Conservation (phyloP, 2,797 vertebrate genomes). For the Gastrophryne carolinensis region DNA sequence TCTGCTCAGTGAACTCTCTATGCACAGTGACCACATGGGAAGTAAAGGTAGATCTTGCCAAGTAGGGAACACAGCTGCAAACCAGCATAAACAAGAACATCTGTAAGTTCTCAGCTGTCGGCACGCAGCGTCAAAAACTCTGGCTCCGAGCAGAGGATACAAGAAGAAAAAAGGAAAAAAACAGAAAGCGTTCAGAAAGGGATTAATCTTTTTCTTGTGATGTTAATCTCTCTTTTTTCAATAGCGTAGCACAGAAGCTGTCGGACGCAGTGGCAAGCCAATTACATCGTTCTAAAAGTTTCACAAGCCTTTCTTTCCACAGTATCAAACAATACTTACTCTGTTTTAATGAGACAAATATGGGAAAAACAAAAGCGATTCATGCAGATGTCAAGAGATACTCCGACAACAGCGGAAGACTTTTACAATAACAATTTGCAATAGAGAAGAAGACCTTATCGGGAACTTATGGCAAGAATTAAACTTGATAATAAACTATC, state of each 20-base stretch:
- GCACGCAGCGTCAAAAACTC: background rate
- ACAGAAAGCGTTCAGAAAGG: background rate
- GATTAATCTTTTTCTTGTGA: background rate
- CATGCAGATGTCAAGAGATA: background rate
- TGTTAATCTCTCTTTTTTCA: background rate
- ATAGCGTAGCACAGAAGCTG: background rate
- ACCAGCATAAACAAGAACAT: too few relatives aligned
- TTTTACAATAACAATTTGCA: background rate
- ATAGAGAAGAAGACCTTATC: background rate
- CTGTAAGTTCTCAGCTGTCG: background rate
- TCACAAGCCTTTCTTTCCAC: background rate
- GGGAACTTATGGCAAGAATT: too few relatives aligned
- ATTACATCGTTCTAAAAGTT: constrained; percentile 5
- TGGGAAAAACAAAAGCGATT: constrained; percentile 8
- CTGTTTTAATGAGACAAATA: constrained; percentile 6
- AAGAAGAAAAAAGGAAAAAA: background rate
- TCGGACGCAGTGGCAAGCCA: background rate
- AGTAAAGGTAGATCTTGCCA: too few relatives aligned
- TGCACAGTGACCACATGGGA: too few relatives aligned
- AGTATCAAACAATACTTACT: constrained; percentile 2
- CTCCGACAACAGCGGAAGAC: background rate
- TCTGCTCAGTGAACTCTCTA: too few relatives aligned
- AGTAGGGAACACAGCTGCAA: too few relatives aligned
- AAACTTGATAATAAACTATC: too few relatives aligned
- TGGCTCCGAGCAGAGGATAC: background rate